Base-by-base conservation (phyloP, 2,797 vertebrate genomes). In the Trachurus trachurus region DNA sequence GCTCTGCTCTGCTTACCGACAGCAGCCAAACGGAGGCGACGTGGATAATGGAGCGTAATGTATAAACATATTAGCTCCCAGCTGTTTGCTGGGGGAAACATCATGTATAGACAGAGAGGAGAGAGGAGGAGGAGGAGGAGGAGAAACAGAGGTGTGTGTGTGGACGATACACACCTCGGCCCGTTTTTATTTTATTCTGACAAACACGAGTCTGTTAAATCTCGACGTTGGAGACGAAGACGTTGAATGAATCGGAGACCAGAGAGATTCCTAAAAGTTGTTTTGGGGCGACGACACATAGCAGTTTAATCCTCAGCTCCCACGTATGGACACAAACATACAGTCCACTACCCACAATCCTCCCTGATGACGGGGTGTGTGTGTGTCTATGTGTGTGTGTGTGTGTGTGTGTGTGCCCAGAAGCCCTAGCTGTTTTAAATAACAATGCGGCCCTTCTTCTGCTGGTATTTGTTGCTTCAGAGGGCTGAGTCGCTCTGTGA, bases 21-120 rank as follows among this genome's bases (percentile, higher is more conserved):
- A 72, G 79, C 82, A 85, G 85, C 60, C 47, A 72, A 86, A 86
- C 75, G 64, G 81, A 89, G 85, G 87, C 77, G 88, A 88, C 82
- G 56, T 84, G 90, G 87, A 92, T 90, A 89, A 90, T 86, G 91
- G 88, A 89, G 87, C 87, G 87, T 74, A 79, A 88, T 87, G 84
- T 87, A 82, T 81, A 82, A 90, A 88, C 88, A 87, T 84, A 85
- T 91, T 86, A 89, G 80, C 87, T 88, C 76, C 83, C 89, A 90
- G 91, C 87, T 91, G 91, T 89, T 87, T 86, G 82, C 68, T 61
- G 68, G 80, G 58, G 78, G 54, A 69, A 66, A 81, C 78, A 37
- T 75, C 61, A 72, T 17, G 65, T 59, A 63, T 21, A 1, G 77
- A 67, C 17, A 19, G 29, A 49, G 29, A 73, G 66, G 59, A 29